Percentiles rank a stretch among this genome's conserved stretches.
Conservation (phyloP, 2,113 vertebrate genomes). For the Gila orcuttii region DNA sequence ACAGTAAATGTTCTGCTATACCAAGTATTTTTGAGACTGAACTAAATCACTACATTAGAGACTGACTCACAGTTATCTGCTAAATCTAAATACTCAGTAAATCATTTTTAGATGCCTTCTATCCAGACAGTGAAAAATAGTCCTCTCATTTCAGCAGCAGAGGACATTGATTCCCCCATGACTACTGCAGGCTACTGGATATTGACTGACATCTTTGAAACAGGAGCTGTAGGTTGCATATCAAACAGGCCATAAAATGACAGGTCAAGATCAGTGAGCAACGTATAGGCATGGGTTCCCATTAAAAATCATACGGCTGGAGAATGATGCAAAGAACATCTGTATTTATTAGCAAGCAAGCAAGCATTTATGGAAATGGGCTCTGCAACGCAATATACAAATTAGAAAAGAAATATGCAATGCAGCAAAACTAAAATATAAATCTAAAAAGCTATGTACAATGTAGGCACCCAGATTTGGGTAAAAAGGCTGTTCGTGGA, state of each 20-base stretch:
- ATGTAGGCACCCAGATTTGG: too few relatives aligned
- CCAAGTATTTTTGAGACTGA: conserved; percentile 2
- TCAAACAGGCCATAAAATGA: neutral
- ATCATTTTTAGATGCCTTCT: neutral
- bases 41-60: neutral
- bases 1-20: conserved; percentile 11
- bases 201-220: conserved; percentile 8
- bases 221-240: neutral
- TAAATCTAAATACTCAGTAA: neutral
- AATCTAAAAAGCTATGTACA: neutral
- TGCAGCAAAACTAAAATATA: too few relatives aligned
- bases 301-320: neutral
- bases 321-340: neutral
- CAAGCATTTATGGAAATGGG: neutral
- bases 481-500: too few relatives aligned
- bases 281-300: neutral
- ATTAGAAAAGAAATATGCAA: neutral
- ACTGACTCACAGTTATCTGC: conserved; percentile 5
- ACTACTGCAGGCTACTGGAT: neutral
- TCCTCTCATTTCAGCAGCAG: conserved; percentile 39
- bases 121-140: conserved; percentile 29
- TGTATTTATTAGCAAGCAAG: neutral
- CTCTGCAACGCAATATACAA: neutral
- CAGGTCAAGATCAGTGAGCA: conserved; percentile 12
- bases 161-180: conserved; percentile 40